Evolutionary conservation across 2,888 invertebrate genomes (phyloP), one percentile per base, ranked within the genome.

Genomic region (Silvanus unidentatus): DNA sequence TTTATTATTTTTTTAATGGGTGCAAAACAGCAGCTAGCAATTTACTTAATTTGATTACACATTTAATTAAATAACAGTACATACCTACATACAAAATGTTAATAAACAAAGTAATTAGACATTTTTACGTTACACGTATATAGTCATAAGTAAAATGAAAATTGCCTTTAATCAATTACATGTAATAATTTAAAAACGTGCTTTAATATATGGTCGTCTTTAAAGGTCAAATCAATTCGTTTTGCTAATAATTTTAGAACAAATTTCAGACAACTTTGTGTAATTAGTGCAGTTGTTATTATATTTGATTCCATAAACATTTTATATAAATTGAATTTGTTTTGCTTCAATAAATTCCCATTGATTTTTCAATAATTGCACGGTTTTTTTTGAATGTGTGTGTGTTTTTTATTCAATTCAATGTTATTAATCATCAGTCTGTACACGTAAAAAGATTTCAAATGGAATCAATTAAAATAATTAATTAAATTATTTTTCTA

Each of bases 41-140:
- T 50, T 49, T 46, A 49, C 44, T 53, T 55, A 58, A 55, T 58
- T 58, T 51, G 53, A 59, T 59, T 59, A 54, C 52, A 57, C 54
- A 50, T 52, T 56, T 54, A 58, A 57, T 60, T 57, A 55, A 59
- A 54, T 55, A 55, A 57, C 54, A 48, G 54, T 54, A 58, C 45
- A 54, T 54, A n/a, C n/a, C n/a, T n/a, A n/a, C n/a, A n/a, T n/a
- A n/a, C 22, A 55, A 50, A 49, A 45, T n/a, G 42, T 52, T 47
- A 50, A 57, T 56, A 57, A 58, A 59, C 54, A 59, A 54, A 58
- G 53, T 57, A 55, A 60, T 58, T 57, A 55, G 45, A 45, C 49
- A 49, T 54, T 54, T 22, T 54, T 48, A 39, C 44, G 42, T 37
- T 35, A 12, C 42, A 27, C 22, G 8, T 22, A 22, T 22, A 22